Conservation (phyloP, 2,888 invertebrate genomes). For the Drosophila leonis region DNA sequence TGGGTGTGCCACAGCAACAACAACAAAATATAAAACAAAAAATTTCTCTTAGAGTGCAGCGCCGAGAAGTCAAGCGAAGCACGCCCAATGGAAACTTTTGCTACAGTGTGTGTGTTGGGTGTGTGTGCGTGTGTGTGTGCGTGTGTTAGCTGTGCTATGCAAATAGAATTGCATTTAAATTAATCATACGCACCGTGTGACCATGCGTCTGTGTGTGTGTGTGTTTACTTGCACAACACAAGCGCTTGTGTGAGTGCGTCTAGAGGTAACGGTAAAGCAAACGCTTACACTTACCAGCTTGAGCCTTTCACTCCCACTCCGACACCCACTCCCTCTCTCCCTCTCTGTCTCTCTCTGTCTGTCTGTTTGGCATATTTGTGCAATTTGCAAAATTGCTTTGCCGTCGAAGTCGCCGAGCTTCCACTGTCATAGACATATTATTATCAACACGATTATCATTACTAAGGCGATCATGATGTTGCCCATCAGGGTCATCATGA, state of each 20-base stretch:
- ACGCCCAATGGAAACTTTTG: conserved; percentile 28
- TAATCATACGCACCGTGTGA: conserved; percentile 76
- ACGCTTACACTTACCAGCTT: conserved; percentile 38
- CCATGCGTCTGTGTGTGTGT: conserved; percentile 9
- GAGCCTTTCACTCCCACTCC: not conserved
- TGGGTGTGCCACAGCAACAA: conserved; percentile 30
- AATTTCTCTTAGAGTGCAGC: conserved; percentile 7
- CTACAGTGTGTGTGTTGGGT: not conserved
- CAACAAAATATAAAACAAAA: conserved; percentile 13
- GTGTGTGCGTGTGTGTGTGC: not conserved
- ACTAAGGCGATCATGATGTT: conserved; percentile 15
- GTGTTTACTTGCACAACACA: conserved; percentile 7
- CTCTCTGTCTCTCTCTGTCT: conserved; percentile 10
- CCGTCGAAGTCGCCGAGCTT: conserved; percentile 30
- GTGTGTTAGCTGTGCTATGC: conserved; percentile 48
- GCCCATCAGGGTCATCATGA: conserved; percentile 13
- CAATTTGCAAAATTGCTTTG: conserved; percentile 76
- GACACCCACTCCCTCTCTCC: not conserved
- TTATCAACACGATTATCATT: conserved; percentile 22
- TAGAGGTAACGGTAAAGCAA: conserved; percentile 19
- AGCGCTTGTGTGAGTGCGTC: not conserved
- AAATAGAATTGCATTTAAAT: conserved; percentile 79
- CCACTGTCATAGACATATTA: conserved; percentile 17
- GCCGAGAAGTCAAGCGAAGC: conserved; percentile 1
- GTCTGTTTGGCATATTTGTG: conserved; percentile 44